phyloP scores from a whole-genome alignment of 2,113 vertebrate genomes.

The Semicossyphus pulcher region DNA sequence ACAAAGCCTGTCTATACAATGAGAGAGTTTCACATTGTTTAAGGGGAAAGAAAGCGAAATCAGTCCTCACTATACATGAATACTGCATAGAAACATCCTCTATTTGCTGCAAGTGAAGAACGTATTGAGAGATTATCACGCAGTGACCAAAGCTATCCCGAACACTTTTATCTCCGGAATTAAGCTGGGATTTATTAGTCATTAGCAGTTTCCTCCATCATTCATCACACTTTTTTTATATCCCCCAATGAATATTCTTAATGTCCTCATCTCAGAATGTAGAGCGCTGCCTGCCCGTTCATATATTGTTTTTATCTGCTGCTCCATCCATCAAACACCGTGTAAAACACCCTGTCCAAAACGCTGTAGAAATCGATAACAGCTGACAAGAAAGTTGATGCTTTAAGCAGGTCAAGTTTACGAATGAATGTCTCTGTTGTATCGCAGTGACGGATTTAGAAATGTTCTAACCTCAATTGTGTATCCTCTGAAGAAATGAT shows the following conservation, averaged over 20 bases:
- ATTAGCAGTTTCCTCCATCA: constrained; percentile 40
- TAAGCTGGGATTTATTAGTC: constrained; percentile 49
- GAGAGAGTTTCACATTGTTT: too few relatives aligned
- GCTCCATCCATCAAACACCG: constrained; percentile 3
- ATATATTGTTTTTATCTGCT: constrained; percentile 10
- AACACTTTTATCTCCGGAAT: constrained; percentile 37
- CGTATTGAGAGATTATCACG: constrained; percentile 11
- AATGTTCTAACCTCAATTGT: background rate
- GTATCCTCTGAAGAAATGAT: constrained; percentile 10
- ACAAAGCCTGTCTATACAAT: too few relatives aligned
- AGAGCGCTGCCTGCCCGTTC: constrained; percentile 15
- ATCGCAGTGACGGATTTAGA: background rate
- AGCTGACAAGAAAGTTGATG: background rate
- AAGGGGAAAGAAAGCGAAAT: too few relatives aligned
- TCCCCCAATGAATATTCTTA: constrained; percentile 28
- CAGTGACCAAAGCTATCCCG: background rate
- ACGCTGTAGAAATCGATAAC: background rate
- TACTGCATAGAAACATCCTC: constrained; percentile 19
- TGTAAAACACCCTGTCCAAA: background rate
- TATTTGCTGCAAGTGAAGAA: constrained; percentile 38
- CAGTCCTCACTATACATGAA: too few relatives aligned
- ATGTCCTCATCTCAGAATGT: constrained; percentile 20
- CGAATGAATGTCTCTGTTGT: constrained; percentile 5
- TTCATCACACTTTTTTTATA: constrained; percentile 47
- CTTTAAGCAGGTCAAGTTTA: background rate